These are phyloP conservation scores for Drosophila austrosaltans DNA, from an alignment of 2,888 invertebrate genomes.

Conservation along the genomic window DNA sequence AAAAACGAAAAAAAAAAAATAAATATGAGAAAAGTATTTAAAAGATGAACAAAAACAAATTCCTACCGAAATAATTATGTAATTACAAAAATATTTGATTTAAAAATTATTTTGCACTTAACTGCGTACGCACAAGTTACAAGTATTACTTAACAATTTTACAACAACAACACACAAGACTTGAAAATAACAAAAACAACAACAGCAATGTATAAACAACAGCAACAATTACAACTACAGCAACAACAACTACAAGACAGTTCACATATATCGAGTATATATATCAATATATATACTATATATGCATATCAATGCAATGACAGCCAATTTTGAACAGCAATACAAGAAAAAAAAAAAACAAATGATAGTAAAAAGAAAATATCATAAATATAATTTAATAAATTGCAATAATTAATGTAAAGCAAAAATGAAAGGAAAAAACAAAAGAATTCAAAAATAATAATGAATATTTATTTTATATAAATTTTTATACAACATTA, in stretches of 20 bases:
- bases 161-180: conserved; percentile 66
- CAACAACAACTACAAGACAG: conserved; percentile 36
- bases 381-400: conserved; percentile 26
- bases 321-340: conserved; percentile 39
- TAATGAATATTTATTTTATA: conserved; percentile 72
- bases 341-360: conserved; percentile 23
- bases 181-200: conserved; percentile 53
- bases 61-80: conserved; percentile 71
- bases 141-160: conserved; percentile 65
- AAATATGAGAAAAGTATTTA: conserved; percentile 50
- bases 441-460: conserved; percentile 32
- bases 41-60: conserved; percentile 63
- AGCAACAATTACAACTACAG: conserved; percentile 23
- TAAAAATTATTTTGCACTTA: conserved; percentile 58
- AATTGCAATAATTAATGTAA: conserved; percentile 19
- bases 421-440: conserved; percentile 23
- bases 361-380: conserved; percentile 38
- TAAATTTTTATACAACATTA: conserved; percentile 74
- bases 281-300: conserved; percentile 13
- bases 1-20: conserved; percentile 23
- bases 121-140: conserved; percentile 70
- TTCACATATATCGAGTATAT: conserved; percentile 63
- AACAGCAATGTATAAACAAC: conserved; percentile 49
- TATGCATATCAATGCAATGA: conserved; percentile 17
- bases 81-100: conserved; percentile 40